Conservation (phyloP, 2,113 vertebrate genomes). For the Saccopteryx leptura region DNA sequence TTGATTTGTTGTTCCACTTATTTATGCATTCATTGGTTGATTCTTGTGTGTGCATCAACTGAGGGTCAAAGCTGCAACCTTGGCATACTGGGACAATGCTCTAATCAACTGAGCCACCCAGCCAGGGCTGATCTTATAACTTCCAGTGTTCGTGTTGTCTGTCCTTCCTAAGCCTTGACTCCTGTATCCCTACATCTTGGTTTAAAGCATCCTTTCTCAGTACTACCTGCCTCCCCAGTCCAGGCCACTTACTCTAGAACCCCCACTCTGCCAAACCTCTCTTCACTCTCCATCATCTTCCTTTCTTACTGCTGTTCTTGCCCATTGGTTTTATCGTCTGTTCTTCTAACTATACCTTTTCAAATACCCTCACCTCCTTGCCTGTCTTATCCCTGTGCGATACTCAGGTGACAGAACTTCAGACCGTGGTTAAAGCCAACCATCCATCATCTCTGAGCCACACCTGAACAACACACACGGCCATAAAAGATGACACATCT, state of each 20-base stretch:
- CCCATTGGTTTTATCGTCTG: background rate
- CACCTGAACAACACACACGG: background rate
- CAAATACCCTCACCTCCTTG: background rate
- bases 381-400: fast-evolving
- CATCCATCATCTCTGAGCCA: background rate
- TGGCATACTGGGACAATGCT: too few relatives aligned
- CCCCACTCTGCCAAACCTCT: background rate
- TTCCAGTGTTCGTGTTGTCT: background rate
- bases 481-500: background rate
- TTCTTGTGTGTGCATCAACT: too few relatives aligned
- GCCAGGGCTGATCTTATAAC: background rate
- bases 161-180: background rate
- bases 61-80: too few relatives aligned
- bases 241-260: background rate
- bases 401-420: background rate
- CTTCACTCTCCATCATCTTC: background rate
- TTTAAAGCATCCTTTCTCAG: background rate
- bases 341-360: background rate
- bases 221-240: background rate
- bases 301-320: background rate
- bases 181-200: background rate
- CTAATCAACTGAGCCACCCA: too few relatives aligned
- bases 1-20: too few relatives aligned
- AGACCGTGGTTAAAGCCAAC: background rate
- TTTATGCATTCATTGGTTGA: too few relatives aligned